Evolutionary conservation across 2,113 vertebrate species (phyloP), one percentile per base, ranked within the genome.

Genomic region (Spea multiplicata): DNA sequence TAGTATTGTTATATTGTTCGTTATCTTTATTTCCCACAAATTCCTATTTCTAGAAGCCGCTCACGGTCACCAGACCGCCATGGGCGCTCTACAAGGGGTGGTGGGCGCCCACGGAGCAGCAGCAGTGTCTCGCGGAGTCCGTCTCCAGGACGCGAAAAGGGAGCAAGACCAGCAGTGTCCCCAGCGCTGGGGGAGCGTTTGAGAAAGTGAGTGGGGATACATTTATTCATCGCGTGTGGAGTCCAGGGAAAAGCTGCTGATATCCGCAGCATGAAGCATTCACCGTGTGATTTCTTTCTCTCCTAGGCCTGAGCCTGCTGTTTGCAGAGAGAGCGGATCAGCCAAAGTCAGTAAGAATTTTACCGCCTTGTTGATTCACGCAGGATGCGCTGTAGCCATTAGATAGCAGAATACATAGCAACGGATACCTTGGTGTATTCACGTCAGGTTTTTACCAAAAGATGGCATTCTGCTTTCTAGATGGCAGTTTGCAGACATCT

Each of bases 291-390:
- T 30, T 16, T n/a, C 4, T 6, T 14, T 48, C 1, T 0, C 17
- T 62, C 49, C 2, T 82, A 97, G 96, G 95, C 91, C 94, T 87
- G 96, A 96, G 80, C 91, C 91, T 93, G 86, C 94, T 88, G 91
- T 93, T 91, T 94, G 95, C 96, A 97, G 95, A 97, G 95, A 97
- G 93, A 94, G 95, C 89, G 96, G 96, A 97, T 94, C 96, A 95
- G 94, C 95, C 96, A 97, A 97, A 98, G 96, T 97, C 96, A 97
- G 96, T 98, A 98, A 98, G 96, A 98, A 98, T 96, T 96, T 95
- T 61, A 73, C 93, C 90, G 82, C 92, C 90, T 95, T 89, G 93
- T 92, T 95, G 93, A 94, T 86, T 93, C 93, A 92, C 94, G 91
- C 77, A 66, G 77, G 77, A 80, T 73, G 50, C 44, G 64, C 52